A percentile compares a stretch with the other conserved stretches of the same genome.
These are phyloP conservation scores for Luidia sarsii DNA, from an alignment of 53 echinoderm and acorn worm species.

Conservation along the genomic window DNA sequence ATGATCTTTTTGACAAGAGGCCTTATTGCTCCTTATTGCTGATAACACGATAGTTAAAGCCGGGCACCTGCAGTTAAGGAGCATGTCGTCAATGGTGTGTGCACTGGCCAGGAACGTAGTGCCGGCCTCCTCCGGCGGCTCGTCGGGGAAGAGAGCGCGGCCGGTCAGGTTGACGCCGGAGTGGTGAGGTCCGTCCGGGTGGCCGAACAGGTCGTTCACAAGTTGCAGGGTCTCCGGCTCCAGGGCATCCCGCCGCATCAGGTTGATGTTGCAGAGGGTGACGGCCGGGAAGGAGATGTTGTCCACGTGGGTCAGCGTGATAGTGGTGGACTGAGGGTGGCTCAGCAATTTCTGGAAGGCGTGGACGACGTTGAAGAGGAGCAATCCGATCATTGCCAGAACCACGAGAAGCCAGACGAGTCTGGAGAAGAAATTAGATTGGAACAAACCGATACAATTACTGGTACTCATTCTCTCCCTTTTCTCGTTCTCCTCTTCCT, in stretches of 20 bases:
- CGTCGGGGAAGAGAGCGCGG: background rate
- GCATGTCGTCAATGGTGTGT: constrained; percentile 62
- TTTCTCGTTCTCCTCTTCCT: no score
- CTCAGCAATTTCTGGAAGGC: background rate
- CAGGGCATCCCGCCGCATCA: background rate
- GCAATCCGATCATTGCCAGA: background rate
- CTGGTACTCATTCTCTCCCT: no score
- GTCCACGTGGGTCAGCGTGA: constrained; percentile 49
- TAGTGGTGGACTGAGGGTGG: constrained; percentile 26
- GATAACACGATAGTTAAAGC: no score
- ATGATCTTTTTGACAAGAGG: no score
- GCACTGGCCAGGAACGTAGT: background rate
- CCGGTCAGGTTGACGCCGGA: constrained; percentile 1
- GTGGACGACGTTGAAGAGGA: background rate
- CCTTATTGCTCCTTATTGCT: no score
- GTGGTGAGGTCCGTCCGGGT: background rate
- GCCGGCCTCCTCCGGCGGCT: background rate
- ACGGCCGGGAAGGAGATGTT: constrained; percentile 62
- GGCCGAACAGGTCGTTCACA: background rate
- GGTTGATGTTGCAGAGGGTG: constrained; percentile 65
- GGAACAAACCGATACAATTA: no score
- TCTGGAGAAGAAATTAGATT: background rate
- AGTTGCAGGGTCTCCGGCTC: background rate
- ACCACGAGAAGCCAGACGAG: background rate
- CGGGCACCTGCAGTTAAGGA: constrained; percentile 33